Conservation (phyloP, 2,888 invertebrate species). For the Sceliomorpha sp. region DNA sequence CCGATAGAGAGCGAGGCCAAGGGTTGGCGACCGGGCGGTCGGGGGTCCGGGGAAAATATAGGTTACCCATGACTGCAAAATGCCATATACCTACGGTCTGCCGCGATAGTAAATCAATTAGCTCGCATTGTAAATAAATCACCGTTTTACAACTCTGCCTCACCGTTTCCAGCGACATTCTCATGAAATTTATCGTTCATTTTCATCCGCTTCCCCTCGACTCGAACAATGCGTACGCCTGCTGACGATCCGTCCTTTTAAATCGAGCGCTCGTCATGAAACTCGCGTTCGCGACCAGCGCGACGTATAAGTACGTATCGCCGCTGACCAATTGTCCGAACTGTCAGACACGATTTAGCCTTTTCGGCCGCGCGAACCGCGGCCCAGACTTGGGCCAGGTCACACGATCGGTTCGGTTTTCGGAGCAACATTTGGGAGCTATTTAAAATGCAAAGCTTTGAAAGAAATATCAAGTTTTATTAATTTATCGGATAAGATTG, state of each 20-base stretch:
- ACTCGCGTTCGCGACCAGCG: conserved; percentile 29
- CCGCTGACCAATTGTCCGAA: conserved; percentile 41
- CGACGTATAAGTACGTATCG: conserved; percentile 21
- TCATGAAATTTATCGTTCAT: conserved; percentile 77
- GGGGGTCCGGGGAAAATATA: conserved; percentile 40
- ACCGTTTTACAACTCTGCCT: conserved; percentile 76
- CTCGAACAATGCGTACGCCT: conserved; percentile 47
- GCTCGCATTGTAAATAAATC: conserved; percentile 79
- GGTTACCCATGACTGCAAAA: conserved; percentile 61
- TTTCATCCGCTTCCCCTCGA: conserved; percentile 62
- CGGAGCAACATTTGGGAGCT: no score
- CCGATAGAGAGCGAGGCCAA: no score
- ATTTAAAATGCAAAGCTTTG: no score
- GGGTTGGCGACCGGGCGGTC: conserved; percentile 8
- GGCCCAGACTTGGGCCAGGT: conserved; percentile 24
- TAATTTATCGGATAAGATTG: no score
- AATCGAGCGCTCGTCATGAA: conserved; percentile 49
- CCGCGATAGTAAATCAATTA: conserved; percentile 79
- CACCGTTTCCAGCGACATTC: conserved; percentile 70
- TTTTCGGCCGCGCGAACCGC: conserved; percentile 13
- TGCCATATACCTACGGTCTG: conserved; percentile 60
- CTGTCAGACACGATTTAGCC: conserved; percentile 20
- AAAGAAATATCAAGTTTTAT: no score
- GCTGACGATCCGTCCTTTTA: conserved; percentile 51
- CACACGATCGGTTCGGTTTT: no score